Base-by-base conservation (phyloP, 2,113 vertebrate genomes). In the Otus sunia region DNA sequence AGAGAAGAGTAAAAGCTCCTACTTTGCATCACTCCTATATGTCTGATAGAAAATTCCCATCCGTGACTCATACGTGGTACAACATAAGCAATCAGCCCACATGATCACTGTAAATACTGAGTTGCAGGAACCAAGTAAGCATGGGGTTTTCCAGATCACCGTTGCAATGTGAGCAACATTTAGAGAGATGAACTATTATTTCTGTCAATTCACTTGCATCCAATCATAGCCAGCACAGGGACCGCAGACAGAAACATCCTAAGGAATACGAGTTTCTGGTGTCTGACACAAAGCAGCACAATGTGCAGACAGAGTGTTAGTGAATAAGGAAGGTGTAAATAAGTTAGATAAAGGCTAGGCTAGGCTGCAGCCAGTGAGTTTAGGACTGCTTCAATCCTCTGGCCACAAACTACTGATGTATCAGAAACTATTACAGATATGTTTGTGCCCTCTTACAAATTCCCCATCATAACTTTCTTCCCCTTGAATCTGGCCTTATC, bases 141-240 rank as follows among this genome's bases (percentile, higher is more conserved):
- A 10, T n/a, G 92, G 96, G 86, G 53, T 62, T 96, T 97, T 95
- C 92, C 96, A 92, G 53, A 73, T 50, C 77, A 39, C 45, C 43
- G 15, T 30, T 78, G 64, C 60, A 78, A 41, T 10, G 47, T 36
- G 66, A 75, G 59, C 36, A 36, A 55, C 32, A 52, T 92, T 89
- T 43, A 45, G 55, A 45, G 34, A 73, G 8, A 66, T 34, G 15
- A 89, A 27, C 26, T 62, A 26, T 39, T 59, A n/a, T 56, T 84
- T 84, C 60, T 92, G n/a, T 60, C 36, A 60, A 56, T 45, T 92
- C 27, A 34, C 26, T 84, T 91, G 49, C 2, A 0, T 68, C 45
- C 76, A 67, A 64, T 34, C 27, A 59, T 18, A 86, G 47, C 50
- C 7, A 74, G 19, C 41, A 62, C 53, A 47, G 41, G 43, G 12